Percentiles rank a stretch among this genome's conserved stretches.
These are phyloP conservation scores for Barypeithes pellucidus DNA, from an alignment of 2,888 invertebrate genomes.

Conservation along the genomic window DNA sequence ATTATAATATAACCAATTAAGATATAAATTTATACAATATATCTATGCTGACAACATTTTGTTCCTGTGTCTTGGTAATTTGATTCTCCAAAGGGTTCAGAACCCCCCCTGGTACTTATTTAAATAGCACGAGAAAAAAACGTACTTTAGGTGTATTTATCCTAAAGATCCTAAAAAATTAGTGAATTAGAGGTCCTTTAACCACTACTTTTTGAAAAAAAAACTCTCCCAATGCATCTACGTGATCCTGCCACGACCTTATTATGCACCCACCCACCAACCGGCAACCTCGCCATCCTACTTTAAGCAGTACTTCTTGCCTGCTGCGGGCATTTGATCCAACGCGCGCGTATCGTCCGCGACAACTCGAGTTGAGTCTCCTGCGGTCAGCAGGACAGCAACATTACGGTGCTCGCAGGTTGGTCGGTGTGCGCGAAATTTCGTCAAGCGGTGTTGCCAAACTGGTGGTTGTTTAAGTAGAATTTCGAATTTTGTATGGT, in stretches of 20 bases:
- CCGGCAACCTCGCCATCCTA: conserved; percentile 56
- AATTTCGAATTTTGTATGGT: conserved; percentile 35
- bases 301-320: conserved; percentile 56
- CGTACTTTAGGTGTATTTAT: too few species aligned
- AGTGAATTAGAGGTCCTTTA: too few species aligned
- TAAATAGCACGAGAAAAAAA: too few species aligned
- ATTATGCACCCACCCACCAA: conserved; percentile 49
- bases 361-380: conserved; percentile 52
- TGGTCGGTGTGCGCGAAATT: conserved; percentile 45
- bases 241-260: conserved; percentile 43
- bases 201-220: neutral
- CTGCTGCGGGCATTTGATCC: conserved; percentile 58
- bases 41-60: too few species aligned
- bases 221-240: conserved; percentile 2
- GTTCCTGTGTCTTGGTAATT: too few species aligned
- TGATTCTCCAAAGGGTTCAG: too few species aligned
- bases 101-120: too few species aligned
- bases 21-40: too few species aligned
- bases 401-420: conserved; percentile 41
- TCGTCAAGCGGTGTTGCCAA: conserved; percentile 39
- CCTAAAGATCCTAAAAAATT: too few species aligned
- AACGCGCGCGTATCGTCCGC: conserved; percentile 60
- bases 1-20: too few species aligned
- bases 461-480: conserved; percentile 28
- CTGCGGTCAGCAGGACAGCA: conserved; percentile 53